Percentiles rank a stretch among this genome's conserved stretches.
Evolutionary conservation across 1,140 invertebrate genomes (phyloP).

Genomic region (Dufourea novaeangliae): DNA sequence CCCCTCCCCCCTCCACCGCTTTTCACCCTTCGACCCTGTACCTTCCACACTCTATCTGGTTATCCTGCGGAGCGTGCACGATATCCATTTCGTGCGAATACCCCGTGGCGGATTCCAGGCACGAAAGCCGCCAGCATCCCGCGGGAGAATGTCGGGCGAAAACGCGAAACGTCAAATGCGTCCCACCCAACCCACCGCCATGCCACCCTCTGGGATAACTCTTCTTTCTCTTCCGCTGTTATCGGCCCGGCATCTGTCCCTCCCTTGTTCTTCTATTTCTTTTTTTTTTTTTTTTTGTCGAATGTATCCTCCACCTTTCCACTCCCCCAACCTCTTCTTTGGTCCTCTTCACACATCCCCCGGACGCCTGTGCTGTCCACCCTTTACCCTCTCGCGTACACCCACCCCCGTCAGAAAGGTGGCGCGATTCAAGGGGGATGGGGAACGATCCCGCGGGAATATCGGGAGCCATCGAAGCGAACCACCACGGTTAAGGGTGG

Average conservation of each 20-base stretch:
- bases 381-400: constrained; percentile 7
- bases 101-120: constrained; percentile 70
- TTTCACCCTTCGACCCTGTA: too few species aligned
- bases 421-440: constrained; percentile 44
- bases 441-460: constrained; percentile 61
- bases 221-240: constrained; percentile 1
- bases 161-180: constrained; percentile 75
- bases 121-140: constrained; percentile 71
- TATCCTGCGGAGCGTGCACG: constrained; percentile 62
- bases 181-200: constrained; percentile 1
- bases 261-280: not conserved
- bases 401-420: constrained; percentile 47
- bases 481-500: constrained; percentile 21
- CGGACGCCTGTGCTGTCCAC: not conserved
- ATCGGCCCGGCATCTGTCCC: constrained; percentile 20
- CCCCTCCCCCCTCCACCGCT: constrained; percentile 8
- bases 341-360: not conserved
- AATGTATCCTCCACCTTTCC: not conserved
- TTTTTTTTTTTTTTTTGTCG: not conserved
- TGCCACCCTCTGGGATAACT: not conserved
- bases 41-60: constrained; percentile 49
- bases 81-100: constrained; percentile 74
- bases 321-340: not conserved
- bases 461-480: constrained; percentile 62
- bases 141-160: constrained; percentile 71